Evolutionary conservation across 1,140 invertebrate genomes (phyloP).

Genomic region (Saccostrea echinata): DNA sequence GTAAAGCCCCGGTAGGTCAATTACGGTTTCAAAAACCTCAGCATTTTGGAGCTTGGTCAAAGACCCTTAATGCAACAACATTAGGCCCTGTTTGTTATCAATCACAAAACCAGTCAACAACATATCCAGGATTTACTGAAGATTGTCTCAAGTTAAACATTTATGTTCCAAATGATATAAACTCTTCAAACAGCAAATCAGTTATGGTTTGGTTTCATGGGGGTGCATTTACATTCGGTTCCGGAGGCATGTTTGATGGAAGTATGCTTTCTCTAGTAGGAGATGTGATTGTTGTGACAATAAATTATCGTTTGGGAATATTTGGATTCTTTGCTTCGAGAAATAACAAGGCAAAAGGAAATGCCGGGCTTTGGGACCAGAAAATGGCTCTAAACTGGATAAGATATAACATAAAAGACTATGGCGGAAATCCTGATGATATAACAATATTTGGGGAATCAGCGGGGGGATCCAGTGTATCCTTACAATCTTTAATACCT

Average conservation of each 20-base stretch:
- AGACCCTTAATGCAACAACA: conserved; percentile 86
- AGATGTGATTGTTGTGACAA: conserved; percentile 75
- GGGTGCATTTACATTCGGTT: conserved; percentile 52
- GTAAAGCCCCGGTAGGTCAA: conserved; percentile 93
- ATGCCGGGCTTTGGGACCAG: conserved; percentile 63
- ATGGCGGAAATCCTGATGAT: conserved; percentile 86
- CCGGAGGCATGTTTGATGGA: conserved; percentile 51
- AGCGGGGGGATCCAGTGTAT: conserved; percentile 93
- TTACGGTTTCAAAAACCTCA: conserved; percentile 92
- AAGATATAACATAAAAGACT: conserved; percentile 84
- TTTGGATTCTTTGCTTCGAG: conserved; percentile 63
- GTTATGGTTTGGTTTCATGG: conserved; percentile 65
- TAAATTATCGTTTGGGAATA: conserved; percentile 77
- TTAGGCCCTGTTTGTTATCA: conserved; percentile 82
- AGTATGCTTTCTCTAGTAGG: conserved; percentile 66
- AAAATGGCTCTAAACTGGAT: conserved; percentile 86
- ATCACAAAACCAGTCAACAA: background rate
- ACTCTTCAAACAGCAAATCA: conserved; percentile 17
- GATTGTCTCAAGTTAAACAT: conserved; percentile 40
- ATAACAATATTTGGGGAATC: conserved; percentile 94
- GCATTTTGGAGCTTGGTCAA: conserved; percentile 88
- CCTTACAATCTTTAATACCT: conserved; percentile 43
- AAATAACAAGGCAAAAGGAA: conserved; percentile 52
- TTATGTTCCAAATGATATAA: background rate
- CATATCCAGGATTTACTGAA: background rate